Percentiles rank a stretch among this genome's conserved stretches.
Conservation (phyloP, 2,113 vertebrate genomes). For the Pelusios castaneus region DNA sequence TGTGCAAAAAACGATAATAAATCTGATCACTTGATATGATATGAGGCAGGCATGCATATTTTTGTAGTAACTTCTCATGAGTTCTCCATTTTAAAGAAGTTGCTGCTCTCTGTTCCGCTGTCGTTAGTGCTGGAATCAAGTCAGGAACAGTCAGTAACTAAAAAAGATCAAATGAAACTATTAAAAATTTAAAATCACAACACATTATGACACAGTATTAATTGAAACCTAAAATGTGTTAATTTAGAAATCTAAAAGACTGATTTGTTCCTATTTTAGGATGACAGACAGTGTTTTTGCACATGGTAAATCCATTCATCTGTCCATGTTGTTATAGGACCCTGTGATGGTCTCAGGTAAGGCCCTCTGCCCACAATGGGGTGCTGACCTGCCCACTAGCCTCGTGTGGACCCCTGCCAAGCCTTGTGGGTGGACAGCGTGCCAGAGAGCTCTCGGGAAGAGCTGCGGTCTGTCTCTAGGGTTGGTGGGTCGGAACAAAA, state of each 20-base stretch:
- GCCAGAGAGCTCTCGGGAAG: no score
- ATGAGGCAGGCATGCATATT: constrained; percentile 89
- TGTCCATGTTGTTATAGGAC: background rate
- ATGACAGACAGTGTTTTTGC: background rate
- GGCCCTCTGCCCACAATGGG: no score
- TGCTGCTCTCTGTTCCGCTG: constrained; percentile 90
- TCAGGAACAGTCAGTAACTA: constrained; percentile 86
- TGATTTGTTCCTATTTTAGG: background rate
- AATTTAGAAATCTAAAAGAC: background rate
- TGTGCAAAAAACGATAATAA: constrained; percentile 91
- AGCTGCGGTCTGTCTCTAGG: no score
- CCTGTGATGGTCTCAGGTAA: no score
- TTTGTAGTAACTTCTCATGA: constrained; percentile 92
- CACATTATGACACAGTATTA: background rate
- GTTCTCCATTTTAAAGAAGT: constrained; percentile 92
- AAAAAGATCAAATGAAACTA: constrained; percentile 19
- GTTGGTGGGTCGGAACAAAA: no score
- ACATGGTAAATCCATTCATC: background rate
- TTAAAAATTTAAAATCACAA: background rate
- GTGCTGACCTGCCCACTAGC: no score
- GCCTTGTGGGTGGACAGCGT: no score
- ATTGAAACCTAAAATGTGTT: background rate
- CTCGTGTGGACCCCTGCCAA: no score
- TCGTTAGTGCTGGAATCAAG: constrained; percentile 87
- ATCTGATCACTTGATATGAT: constrained; percentile 93